Percentiles rank a stretch among this genome's conserved stretches.
These are phyloP conservation scores for Petrocephalus sullivani DNA, from an alignment of 2,797 vertebrate genomes.

Conservation along the genomic window DNA sequence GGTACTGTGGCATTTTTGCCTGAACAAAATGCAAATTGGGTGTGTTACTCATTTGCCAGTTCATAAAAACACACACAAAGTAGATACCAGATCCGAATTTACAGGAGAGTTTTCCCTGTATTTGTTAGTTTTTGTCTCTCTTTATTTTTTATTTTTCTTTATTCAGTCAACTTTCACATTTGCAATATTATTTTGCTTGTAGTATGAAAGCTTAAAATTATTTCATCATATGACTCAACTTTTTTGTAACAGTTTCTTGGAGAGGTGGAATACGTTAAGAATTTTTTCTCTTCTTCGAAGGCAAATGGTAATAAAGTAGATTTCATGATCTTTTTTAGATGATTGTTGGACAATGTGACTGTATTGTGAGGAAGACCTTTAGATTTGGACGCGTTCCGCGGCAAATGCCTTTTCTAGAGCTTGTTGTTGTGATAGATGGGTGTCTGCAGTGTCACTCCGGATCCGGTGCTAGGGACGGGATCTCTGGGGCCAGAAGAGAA, in stretches of 20 bases:
- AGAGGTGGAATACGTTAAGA: background rate
- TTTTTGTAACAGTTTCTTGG: background rate
- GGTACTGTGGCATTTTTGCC: background rate
- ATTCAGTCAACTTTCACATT: background rate
- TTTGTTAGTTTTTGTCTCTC: background rate
- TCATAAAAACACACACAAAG: background rate
- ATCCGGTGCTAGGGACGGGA: background rate
- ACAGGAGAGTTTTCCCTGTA: background rate
- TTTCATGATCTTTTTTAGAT: background rate
- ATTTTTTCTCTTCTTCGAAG: background rate
- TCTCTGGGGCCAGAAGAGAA: background rate
- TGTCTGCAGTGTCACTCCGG: conserved; percentile 5
- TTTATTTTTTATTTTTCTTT: background rate
- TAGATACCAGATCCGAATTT: background rate
- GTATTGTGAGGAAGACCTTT: background rate
- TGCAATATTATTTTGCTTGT: background rate
- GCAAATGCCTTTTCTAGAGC: conserved; percentile 12
- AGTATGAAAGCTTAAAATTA: background rate
- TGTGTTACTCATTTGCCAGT: background rate
- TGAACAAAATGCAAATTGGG: background rate
- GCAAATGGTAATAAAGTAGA: background rate
- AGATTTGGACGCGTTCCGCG: conserved; percentile 11
- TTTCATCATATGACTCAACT: background rate
- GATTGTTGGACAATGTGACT: background rate
- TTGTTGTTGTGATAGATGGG: conserved; percentile 17